Evolutionary conservation across 1,140 invertebrate species (phyloP).

Genomic region (Formica exsecta): DNA sequence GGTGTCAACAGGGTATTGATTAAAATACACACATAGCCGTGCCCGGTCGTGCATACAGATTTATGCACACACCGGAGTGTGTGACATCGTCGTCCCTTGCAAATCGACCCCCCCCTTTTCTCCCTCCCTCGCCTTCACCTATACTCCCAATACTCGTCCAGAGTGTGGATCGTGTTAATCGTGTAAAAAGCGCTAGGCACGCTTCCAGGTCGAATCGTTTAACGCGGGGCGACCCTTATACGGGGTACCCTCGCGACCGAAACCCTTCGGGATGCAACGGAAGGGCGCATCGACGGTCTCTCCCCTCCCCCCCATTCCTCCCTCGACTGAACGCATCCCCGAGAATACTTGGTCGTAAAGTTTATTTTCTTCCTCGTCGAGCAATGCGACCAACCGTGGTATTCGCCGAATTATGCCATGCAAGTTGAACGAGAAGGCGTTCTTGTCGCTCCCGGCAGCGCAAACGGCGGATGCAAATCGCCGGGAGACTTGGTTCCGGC

Average conservation of each 20-base stretch:
- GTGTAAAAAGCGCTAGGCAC: constrained; percentile 68
- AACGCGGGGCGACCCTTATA: constrained; percentile 36
- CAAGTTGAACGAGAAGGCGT: constrained; percentile 51
- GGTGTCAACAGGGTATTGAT: constrained; percentile 78
- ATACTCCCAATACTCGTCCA: background rate
- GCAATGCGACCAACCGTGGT: constrained; percentile 52
- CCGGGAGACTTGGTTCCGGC: constrained; percentile 33
- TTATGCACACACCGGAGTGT: constrained; percentile 65
- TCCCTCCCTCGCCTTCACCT: background rate
- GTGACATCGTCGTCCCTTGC: constrained; percentile 72
- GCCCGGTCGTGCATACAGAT: constrained; percentile 45
- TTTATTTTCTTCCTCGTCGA: constrained; percentile 60
- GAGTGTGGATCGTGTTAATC: constrained; percentile 53
- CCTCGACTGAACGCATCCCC: background rate
- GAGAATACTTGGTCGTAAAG: constrained; percentile 55
- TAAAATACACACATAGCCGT: constrained; percentile 73
- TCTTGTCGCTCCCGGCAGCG: constrained; percentile 25
- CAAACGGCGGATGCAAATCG: constrained; percentile 52
- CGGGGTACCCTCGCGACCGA: background rate
- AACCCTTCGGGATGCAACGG: constrained; percentile 15
- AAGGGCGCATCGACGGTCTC: constrained; percentile 13
- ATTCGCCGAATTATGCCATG: constrained; percentile 57
- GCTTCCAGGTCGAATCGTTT: constrained; percentile 69
- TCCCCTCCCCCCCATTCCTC: background rate
- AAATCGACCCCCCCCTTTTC: constrained; percentile 61